phyloP scores from a whole-genome alignment of 2,113 vertebrate genomes.

The Misgurnus anguillicaudatus region DNA sequence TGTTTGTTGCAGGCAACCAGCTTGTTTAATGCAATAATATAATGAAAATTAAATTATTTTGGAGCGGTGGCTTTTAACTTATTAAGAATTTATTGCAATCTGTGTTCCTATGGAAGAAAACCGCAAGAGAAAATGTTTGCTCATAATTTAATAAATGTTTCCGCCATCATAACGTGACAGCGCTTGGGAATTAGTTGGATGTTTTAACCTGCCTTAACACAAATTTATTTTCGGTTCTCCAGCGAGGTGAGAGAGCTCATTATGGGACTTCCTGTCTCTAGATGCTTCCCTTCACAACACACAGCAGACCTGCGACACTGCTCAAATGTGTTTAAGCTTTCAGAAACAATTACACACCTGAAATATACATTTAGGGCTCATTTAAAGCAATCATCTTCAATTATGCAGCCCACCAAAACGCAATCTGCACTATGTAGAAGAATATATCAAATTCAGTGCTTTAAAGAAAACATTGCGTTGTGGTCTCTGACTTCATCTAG shows the following conservation, averaged over 20 bases:
- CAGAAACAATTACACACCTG: conserved; percentile 54
- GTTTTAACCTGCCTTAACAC: conserved; percentile 3
- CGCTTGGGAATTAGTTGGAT: neutral
- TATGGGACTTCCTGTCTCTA: conserved; percentile 59
- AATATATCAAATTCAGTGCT: conserved; percentile 34
- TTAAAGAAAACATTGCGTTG: neutral
- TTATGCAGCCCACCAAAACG: conserved; percentile 62
- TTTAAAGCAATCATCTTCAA: conserved; percentile 68
- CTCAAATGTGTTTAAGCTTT: conserved; percentile 63
- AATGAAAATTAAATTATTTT: too few species aligned
- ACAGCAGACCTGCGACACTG: conserved; percentile 57
- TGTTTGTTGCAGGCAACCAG: too few species aligned
- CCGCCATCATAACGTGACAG: neutral
- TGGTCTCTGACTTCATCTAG: conserved; percentile 3
- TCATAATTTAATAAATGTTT: conserved; percentile 9
- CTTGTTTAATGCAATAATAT: too few species aligned
- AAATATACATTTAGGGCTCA: conserved; percentile 61
- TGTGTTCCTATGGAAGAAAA: neutral
- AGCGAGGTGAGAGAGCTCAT: conserved; percentile 54
- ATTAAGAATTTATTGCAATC: neutral
- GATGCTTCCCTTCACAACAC: conserved; percentile 58
- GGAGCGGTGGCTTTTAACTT: neutral
- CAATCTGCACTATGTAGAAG: conserved; percentile 53
- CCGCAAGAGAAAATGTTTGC: neutral
- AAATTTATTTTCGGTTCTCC: conserved; percentile 52